Conservation (phyloP, 2,888 invertebrate genomes). For the Phyllotreta cruciferae region DNA sequence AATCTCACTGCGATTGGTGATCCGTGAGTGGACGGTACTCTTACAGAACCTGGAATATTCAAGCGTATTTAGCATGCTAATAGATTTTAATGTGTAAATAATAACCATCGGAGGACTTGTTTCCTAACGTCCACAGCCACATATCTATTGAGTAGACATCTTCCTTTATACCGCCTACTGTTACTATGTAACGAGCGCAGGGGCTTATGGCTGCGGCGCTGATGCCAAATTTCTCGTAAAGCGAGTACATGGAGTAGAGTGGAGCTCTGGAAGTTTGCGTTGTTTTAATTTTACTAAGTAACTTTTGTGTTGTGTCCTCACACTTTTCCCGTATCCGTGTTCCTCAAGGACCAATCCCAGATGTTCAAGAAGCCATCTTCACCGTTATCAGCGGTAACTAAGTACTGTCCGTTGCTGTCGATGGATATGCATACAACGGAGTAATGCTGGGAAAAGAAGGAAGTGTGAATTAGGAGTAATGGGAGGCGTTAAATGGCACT, state of each 20-base stretch:
- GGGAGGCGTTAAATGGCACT: conserved; percentile 46
- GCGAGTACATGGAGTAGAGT: conserved; percentile 64
- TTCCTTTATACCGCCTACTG: conserved; percentile 59
- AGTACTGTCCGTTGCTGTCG: conserved; percentile 64
- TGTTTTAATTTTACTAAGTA: too few relatives aligned
- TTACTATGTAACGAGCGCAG: conserved; percentile 65
- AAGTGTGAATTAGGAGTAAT: conserved; percentile 2
- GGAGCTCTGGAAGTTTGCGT: conserved; percentile 54
- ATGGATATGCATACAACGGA: conserved; percentile 62
- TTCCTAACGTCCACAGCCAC: conserved; percentile 70
- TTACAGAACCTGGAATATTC: conserved; percentile 38
- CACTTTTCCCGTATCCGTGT: conserved; percentile 16
- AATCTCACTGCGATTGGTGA: conserved; percentile 53
- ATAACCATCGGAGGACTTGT: conserved; percentile 65
- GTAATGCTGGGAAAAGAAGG: conserved; percentile 60
- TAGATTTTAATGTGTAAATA: neutral
- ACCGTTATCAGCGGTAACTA: conserved; percentile 66
- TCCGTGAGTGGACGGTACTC: conserved; percentile 43
- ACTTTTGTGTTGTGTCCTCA: neutral
- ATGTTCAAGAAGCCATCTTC: conserved; percentile 66
- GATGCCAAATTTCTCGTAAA: conserved; percentile 58
- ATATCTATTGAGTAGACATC: conserved; percentile 62
- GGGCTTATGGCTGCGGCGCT: conserved; percentile 60
- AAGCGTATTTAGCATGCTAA: neutral
- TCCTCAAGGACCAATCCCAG: conserved; percentile 62